These are phyloP conservation scores for Apodemia zela DNA, from an alignment of 2,888 invertebrate genomes.

Conservation along the genomic window DNA sequence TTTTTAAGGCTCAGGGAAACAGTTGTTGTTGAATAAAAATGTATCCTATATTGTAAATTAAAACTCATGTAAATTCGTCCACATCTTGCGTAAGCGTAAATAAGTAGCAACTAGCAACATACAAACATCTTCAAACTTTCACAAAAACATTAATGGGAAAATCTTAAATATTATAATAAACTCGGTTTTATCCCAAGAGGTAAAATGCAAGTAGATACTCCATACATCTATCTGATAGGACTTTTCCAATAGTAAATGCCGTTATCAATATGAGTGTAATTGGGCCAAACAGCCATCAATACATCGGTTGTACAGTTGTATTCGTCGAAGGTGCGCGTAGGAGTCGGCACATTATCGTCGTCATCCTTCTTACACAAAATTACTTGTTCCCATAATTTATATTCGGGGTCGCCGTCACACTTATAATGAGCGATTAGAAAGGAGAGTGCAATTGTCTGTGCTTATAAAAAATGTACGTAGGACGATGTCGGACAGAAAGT, in stretches of 20 bases:
- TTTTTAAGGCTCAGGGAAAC: too few species aligned
- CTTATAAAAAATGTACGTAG: conserved; percentile 56
- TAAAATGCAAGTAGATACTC: not conserved
- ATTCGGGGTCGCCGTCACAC: conserved; percentile 75
- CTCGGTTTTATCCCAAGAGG: not conserved
- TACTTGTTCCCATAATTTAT: conserved; percentile 74
- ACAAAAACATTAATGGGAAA: not conserved
- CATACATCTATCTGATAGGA: conserved; percentile 20
- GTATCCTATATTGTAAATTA: too few species aligned
- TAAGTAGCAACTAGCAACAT: too few species aligned
- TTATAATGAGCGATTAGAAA: conserved; percentile 72
- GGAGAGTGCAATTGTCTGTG: conserved; percentile 68
- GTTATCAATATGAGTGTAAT: conserved; percentile 47
- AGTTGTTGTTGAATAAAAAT: too few species aligned
- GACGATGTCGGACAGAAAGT: conserved; percentile 42
- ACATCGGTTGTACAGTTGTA: conserved; percentile 57
- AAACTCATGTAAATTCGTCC: too few species aligned
- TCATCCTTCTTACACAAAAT: conserved; percentile 73
- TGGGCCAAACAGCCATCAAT: conserved; percentile 64
- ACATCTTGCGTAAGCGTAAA: too few species aligned
- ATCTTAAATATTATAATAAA: not conserved
- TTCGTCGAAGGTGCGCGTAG: conserved; percentile 72
- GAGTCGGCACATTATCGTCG: conserved; percentile 58
- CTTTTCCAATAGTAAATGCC: conserved; percentile 32
- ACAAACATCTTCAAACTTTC: too few species aligned